Conservation (phyloP, 2,113 vertebrate genomes). For the Brachyhypopomus occidentalis region DNA sequence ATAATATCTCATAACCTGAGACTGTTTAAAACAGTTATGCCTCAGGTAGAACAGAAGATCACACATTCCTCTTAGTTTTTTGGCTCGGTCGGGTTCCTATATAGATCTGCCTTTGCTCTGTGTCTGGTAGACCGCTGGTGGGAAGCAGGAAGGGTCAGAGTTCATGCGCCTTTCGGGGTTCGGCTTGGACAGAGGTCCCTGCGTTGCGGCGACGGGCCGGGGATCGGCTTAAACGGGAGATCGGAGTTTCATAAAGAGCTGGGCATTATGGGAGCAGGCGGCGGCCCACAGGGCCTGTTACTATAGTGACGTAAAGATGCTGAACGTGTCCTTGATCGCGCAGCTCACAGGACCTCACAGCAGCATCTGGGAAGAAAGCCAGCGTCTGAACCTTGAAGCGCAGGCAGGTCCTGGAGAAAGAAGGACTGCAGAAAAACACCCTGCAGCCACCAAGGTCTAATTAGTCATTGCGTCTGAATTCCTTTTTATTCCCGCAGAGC, state of each 20-base stretch:
- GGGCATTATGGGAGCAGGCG: constrained; percentile 7
- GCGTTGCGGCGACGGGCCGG: not conserved
- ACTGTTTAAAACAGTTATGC: not conserved
- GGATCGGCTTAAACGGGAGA: constrained; percentile 9
- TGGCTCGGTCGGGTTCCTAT: not conserved
- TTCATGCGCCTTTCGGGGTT: constrained; percentile 19
- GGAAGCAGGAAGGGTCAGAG: not conserved
- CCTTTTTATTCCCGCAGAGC: not conserved
- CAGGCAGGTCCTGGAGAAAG: not conserved
- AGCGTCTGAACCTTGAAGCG: not conserved
- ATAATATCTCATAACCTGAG: not conserved
- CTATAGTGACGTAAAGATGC: not conserved
- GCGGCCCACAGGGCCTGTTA: constrained; percentile 4
- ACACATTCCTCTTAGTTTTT: not conserved
- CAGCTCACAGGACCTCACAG: not conserved
- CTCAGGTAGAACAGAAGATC: not conserved
- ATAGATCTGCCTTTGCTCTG: not conserved
- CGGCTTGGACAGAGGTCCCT: not conserved
- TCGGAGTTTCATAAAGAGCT: constrained; percentile 18
- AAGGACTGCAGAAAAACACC: not conserved
- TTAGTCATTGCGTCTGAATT: not conserved
- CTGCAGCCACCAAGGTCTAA: not conserved
- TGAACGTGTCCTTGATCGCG: not conserved
- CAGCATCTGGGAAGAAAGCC: not conserved
- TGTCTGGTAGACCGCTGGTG: not conserved